Base-by-base conservation (phyloP, 2,888 invertebrate genomes). In the Rhagonycha lutea region DNA sequence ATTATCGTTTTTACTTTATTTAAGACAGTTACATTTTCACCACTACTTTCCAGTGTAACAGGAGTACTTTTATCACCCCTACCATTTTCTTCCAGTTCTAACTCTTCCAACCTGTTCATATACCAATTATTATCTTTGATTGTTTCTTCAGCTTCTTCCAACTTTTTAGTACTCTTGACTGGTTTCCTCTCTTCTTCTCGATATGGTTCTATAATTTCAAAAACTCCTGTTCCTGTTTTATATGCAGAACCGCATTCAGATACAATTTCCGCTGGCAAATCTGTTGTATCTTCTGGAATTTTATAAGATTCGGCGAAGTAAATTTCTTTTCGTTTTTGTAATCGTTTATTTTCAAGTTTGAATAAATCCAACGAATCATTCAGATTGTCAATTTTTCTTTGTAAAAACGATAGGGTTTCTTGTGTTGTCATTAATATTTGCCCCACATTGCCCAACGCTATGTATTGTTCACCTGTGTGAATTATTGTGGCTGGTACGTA, bases 391-490 rank as follows among this genome's bases (percentile, higher is more conserved):
- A 74, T 29, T 70, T 74, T 74, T 62, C 77, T 71, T 61, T 72
- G 24, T 28, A 77, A 69, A 32, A 71, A 74, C 0, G n/a, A 18
- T 1, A 62, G 61, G 4, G 74, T 74, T 77, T 77, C 77, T 24
- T 74, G 71, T 61, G 73, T 71, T 69, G 71, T 65, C 77, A 74
- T 77, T 28, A 74, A 32, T 61, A 69, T 26, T 18, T 72, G 74
- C n/a, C 14, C 61, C 14, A 69, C 65, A 9, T 65, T 14, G 2
- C 77, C 77, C 28, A 77, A 72, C 26, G 68, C 61, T 24, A 74
- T 69, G 26, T 72, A 77, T 60, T 77, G 65, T 61, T 77, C 77
- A 14, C 72, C 69, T 11, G 77, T 77, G 60, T 77, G 77, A 68
- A 72, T 61, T 29, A 77, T 74, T 12, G 77, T 77, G 14, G 72